Percentiles rank a stretch among this genome's conserved stretches.
Conservation (phyloP, 2,888 invertebrate species). For the Napeogenes inachia region DNA sequence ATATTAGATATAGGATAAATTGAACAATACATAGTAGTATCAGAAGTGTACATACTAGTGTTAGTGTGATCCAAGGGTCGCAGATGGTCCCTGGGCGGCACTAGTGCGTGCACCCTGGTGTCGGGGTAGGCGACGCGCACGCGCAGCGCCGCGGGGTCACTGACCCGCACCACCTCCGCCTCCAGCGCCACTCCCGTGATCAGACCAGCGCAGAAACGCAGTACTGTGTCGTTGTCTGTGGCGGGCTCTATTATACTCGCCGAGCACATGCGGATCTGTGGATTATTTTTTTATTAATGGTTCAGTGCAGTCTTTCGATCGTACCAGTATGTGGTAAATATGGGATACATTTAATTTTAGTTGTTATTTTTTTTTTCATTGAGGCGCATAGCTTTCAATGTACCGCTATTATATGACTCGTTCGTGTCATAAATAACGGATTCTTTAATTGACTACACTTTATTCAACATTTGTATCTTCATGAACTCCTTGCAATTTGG, state of each 20-base stretch:
- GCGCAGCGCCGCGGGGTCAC: slow-evolving; percentile 84
- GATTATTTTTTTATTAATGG: neutral
- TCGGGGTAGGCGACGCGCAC: slow-evolving; percentile 95
- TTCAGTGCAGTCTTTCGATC: too few relatives aligned
- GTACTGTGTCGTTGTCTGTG: slow-evolving; percentile 84
- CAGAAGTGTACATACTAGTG: slow-evolving; percentile 43
- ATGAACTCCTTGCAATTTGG: too few relatives aligned
- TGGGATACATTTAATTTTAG: too few relatives aligned
- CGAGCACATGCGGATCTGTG: slow-evolving; percentile 85
- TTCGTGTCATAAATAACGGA: too few relatives aligned
- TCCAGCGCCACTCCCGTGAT: slow-evolving; percentile 91
- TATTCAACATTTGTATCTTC: too few relatives aligned
- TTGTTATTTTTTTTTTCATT: too few relatives aligned
- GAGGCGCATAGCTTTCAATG: too few relatives aligned
- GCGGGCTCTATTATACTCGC: slow-evolving; percentile 91
- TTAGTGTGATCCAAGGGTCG: slow-evolving; percentile 81
- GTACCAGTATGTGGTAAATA: too few relatives aligned
- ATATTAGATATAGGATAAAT: too few relatives aligned
- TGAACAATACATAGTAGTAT: too few relatives aligned
- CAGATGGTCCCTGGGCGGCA: slow-evolving; percentile 87
- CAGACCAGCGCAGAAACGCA: slow-evolving; percentile 95
- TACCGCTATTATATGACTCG: too few relatives aligned
- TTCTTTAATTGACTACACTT: too few relatives aligned
- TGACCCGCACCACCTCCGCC: slow-evolving; percentile 89
- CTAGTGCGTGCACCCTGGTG: slow-evolving; percentile 89